Conservation (phyloP, 1,140 invertebrate genomes). For the Capitella teleta region DNA sequence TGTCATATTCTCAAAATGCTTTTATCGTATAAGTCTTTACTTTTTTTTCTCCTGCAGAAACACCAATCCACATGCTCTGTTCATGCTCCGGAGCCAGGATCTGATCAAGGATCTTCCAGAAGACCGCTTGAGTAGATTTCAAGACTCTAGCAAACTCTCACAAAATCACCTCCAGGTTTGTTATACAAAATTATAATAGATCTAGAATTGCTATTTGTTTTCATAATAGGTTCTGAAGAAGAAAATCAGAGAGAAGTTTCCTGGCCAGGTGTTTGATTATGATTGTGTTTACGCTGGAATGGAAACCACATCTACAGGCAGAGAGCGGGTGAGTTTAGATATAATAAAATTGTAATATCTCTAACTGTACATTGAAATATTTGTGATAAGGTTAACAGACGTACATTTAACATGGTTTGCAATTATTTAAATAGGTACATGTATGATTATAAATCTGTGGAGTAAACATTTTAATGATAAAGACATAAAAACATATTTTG, state of each 20-base stretch:
- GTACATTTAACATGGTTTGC: too few species aligned
- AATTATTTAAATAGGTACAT: neutral
- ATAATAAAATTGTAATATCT: too few species aligned
- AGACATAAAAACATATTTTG: too few species aligned
- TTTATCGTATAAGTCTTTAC: too few species aligned
- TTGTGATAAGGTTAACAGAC: too few species aligned
- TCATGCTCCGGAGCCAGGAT: constrained; percentile 25
- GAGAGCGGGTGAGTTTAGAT: constrained; percentile 24
- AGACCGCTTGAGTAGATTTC: constrained; percentile 20
- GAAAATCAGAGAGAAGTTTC: constrained; percentile 21
- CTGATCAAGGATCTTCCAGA: constrained; percentile 23
- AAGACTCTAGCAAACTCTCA: constrained; percentile 18
- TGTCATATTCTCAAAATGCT: neutral
- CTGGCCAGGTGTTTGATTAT: constrained; percentile 24
- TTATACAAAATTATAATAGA: neutral
- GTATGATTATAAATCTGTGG: neutral
- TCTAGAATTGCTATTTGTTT: neutral
- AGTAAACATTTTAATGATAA: constrained; percentile 1
- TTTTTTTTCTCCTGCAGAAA: constrained; percentile 18
- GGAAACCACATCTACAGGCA: constrained; percentile 15
- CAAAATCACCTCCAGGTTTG: neutral
- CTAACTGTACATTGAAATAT: too few species aligned
- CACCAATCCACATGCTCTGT: constrained; percentile 32
- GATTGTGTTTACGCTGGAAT: constrained; percentile 17
- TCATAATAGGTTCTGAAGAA: constrained; percentile 23